Evolutionary conservation across 2,888 invertebrate species (phyloP).

Genomic region (Epistrophe eligans): DNA sequence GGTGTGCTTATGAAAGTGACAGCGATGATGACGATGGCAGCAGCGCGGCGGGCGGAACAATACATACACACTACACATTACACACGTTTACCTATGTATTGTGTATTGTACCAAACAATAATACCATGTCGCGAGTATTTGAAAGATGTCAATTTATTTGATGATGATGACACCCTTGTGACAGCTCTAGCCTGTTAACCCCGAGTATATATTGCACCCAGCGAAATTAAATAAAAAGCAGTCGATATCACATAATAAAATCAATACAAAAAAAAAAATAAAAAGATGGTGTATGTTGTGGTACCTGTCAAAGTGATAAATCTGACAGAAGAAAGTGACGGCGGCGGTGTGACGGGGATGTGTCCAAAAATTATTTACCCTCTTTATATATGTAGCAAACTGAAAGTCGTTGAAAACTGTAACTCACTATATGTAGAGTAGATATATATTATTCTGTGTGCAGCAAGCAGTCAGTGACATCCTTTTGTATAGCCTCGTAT

Average conservation of each 20-base stretch:
- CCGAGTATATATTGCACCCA: slow-evolving; percentile 21
- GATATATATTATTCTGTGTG: slow-evolving; percentile 4
- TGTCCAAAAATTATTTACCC: slow-evolving; percentile 34
- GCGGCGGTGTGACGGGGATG: slow-evolving; percentile 19
- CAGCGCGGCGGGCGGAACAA: slow-evolving; percentile 17
- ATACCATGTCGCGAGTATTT: slow-evolving; percentile 58
- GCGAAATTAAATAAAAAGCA: background rate
- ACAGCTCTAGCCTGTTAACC: slow-evolving; percentile 69
- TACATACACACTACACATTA: background rate
- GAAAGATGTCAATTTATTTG: slow-evolving; percentile 74
- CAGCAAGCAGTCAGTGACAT: slow-evolving; percentile 61
- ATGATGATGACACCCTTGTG: slow-evolving; percentile 71
- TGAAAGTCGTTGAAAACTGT: slow-evolving; percentile 43
- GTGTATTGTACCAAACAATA: slow-evolving; percentile 29
- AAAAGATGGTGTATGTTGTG: slow-evolving; percentile 25
- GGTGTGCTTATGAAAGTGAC: slow-evolving; percentile 5
- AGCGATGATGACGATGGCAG: background rate
- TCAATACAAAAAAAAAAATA: slow-evolving; percentile 54
- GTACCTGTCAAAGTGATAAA: slow-evolving; percentile 71
- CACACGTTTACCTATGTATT: background rate
- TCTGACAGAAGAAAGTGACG: slow-evolving; percentile 58
- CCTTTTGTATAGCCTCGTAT: slow-evolving; percentile 67
- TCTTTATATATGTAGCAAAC: slow-evolving; percentile 5
- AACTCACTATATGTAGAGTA: background rate
- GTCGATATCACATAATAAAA: slow-evolving; percentile 54